Evolutionary conservation across 1,140 invertebrate genomes (phyloP), one percentile per base, ranked within the genome.

Genomic region (Galleria mellonella): DNA sequence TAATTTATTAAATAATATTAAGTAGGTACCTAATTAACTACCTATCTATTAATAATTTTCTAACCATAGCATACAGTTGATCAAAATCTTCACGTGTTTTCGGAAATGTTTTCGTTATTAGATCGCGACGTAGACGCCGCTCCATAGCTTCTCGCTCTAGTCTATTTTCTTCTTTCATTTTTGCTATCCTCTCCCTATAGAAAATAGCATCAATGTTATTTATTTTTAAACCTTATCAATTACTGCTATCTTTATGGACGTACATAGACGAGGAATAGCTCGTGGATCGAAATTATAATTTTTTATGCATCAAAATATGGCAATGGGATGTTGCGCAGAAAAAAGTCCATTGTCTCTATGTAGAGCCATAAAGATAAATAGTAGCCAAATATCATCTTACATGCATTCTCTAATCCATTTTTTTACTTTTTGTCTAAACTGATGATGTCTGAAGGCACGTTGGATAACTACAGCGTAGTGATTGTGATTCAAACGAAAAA

Each of bases 81-180:
- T 90, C 88, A 51, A 92, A 92, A 63, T 92, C 90, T 49, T 86
- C 82, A 43, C 88, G 86, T 0, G 86, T 89, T 49, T 83, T 86
- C 0, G 91, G 91, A 64, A 88, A 88, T 0, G 88, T 89, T 63
- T 89, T 89, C 11, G 87, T 86, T 30, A 89, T 71, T 5, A 91
- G 77, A 54, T 91, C 89, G 32, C 69, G 65, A 14, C 86, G 74
- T 32, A 87, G 64, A 46, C 90, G 73, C 36, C 81, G 75, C 40
- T 87, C 87, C 45, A 86, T 70, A 35, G 87, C 85, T 49, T 74
- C 70, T 27, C 57, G 60, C 53, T 88, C 79, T 29, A 83, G 64
- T 41, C 73, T 62, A n/a, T 87, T 79, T 44, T 88, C 76, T 58
- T 88, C 83, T 44, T 78, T 71, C 60, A 88, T 86, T 54, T 81